Evolutionary conservation across 1,140 invertebrate species (phyloP).

Genomic region (Pemphigus obesinymphae): DNA sequence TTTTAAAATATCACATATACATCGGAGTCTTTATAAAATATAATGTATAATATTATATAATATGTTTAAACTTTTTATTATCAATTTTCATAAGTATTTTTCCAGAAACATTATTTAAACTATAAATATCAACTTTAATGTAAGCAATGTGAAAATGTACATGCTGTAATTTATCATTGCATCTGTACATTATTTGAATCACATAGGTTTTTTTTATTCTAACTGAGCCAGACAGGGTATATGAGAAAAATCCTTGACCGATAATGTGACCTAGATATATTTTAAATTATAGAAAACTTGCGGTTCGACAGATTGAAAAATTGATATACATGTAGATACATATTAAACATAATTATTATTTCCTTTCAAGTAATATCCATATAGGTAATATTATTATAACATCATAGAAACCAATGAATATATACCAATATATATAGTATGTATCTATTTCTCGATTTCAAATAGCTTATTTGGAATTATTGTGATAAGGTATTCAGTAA

Average conservation of each 20-base stretch:
- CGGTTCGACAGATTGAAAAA: not conserved
- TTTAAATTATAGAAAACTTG: not conserved
- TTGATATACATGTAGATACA: not conserved
- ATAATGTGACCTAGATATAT: not conserved
- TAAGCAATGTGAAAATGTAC: not conserved
- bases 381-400: not conserved
- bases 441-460: too few species aligned
- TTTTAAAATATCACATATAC: too few species aligned
- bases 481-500: too few species aligned
- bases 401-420: too few species aligned
- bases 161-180: not conserved
- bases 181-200: not conserved
- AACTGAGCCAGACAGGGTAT: not conserved
- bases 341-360: not conserved
- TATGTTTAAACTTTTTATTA: too few species aligned
- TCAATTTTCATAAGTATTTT: too few species aligned
- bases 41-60: too few species aligned
- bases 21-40: too few species aligned
- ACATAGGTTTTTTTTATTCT: not conserved
- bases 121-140: not conserved
- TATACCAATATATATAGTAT: too few species aligned
- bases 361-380: not conserved
- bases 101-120: too few species aligned
- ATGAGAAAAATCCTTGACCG: constrained; percentile 2
- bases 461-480: too few species aligned